Evolutionary conservation across 1,140 invertebrate species (phyloP).

Genomic region (Pseudachorutes palmiensis): DNA sequence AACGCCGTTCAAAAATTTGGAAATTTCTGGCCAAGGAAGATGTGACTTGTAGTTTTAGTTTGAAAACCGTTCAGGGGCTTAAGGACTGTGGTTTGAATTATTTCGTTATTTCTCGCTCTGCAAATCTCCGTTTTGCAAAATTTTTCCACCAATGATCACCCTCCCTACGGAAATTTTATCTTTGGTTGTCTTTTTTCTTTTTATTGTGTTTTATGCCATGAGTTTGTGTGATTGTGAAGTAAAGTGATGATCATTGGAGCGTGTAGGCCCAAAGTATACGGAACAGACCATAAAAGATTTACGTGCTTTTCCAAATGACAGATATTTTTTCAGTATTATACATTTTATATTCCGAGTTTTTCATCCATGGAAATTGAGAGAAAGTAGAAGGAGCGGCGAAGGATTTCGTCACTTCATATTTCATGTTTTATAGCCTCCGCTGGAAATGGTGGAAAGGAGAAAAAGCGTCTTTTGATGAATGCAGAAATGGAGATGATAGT

Average conservation of each 20-base stretch:
- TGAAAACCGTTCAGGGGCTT: no score
- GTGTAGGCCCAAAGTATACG: background rate
- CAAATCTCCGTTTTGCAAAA: no score
- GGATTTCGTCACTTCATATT: slow-evolving; percentile 8
- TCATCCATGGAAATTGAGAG: background rate
- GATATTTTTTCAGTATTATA: background rate
- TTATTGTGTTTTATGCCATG: no score
- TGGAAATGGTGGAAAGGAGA: background rate
- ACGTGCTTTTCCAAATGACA: background rate
- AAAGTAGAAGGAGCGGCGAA: background rate
- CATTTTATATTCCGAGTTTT: background rate
- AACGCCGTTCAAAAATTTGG: no score
- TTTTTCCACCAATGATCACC: no score
- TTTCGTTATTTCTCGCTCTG: no score
- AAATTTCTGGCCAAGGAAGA: no score
- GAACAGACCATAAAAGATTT: slow-evolving; percentile 8
- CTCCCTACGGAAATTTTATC: no score
- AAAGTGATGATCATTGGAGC: background rate
- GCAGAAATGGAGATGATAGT: slow-evolving; percentile 6
- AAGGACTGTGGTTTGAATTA: no score
- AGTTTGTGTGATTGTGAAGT: no score
- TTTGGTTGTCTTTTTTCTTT: no score
- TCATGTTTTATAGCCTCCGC: background rate
- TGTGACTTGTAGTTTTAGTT: no score
- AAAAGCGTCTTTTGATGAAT: background rate